Evolutionary conservation across 2,113 vertebrate species (phyloP).

Genomic region (Catharus bicknelli): DNA sequence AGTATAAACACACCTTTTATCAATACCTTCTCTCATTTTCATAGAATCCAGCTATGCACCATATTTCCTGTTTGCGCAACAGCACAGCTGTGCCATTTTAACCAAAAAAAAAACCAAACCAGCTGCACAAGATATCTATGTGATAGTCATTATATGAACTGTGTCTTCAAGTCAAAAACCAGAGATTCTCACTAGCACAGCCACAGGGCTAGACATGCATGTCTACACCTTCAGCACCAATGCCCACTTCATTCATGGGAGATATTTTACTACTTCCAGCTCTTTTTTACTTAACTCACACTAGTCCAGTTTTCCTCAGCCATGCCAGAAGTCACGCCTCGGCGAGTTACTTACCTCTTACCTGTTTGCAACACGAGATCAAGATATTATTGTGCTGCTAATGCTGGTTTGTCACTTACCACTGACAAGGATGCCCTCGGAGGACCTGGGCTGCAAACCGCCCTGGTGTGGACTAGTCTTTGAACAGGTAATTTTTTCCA

Average conservation of each 20-base stretch:
- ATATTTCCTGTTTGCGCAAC: background rate
- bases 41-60: background rate
- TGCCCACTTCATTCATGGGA: accelerated
- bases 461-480: background rate
- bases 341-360: background rate
- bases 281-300: background rate
- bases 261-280: background rate
- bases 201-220: background rate
- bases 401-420: background rate
- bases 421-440: background rate
- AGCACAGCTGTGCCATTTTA: background rate
- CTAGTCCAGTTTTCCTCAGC: background rate
- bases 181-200: background rate
- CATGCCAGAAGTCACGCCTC: background rate
- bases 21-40: background rate
- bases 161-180: background rate
- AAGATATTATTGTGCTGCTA: background rate
- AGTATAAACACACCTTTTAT: background rate
- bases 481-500: background rate
- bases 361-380: background rate
- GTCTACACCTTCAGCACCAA: background rate
- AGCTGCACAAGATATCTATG: background rate
- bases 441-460: background rate
- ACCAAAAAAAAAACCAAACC: background rate
- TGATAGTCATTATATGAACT: background rate